Conservation (phyloP, 2,797 vertebrate species). For the Melanogrammus aeglefinus region DNA sequence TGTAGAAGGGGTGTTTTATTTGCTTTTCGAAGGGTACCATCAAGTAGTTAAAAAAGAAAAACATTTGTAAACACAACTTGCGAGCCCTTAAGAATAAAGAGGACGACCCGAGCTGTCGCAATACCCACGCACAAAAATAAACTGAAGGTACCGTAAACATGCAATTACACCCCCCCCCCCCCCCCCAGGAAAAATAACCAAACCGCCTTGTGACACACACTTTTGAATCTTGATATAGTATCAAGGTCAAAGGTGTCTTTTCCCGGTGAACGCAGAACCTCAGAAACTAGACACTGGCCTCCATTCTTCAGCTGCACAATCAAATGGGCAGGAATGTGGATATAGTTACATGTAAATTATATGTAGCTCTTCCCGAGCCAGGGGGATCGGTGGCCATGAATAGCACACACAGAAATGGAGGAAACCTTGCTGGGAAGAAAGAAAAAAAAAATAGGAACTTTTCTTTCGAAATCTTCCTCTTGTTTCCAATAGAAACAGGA, state of each 20-base stretch:
- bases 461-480: slow-evolving; percentile 65
- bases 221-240: slow-evolving; percentile 12
- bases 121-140: background rate
- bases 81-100: background rate
- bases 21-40: background rate
- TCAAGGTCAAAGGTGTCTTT: slow-evolving; percentile 40
- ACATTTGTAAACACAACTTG: background rate
- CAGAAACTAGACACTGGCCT: slow-evolving; percentile 68
- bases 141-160: background rate
- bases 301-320: slow-evolving; percentile 73
- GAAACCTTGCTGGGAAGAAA: slow-evolving; percentile 24
- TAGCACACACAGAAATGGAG: slow-evolving; percentile 65
- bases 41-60: background rate
- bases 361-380: slow-evolving; percentile 64
- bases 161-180: slow-evolving; percentile 12
- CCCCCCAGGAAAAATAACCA: slow-evolving; percentile 19
- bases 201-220: slow-evolving; percentile 6
- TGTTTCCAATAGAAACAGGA: slow-evolving; percentile 69
- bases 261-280: slow-evolving; percentile 40
- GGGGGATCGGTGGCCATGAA: slow-evolving; percentile 68
- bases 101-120: background rate
- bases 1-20: background rate
- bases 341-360: slow-evolving; percentile 77
- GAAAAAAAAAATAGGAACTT: slow-evolving; percentile 50
- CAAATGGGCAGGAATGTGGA: slow-evolving; percentile 64